Conservation (phyloP, 2,797 vertebrate species). For the Cuculus canorus region DNA sequence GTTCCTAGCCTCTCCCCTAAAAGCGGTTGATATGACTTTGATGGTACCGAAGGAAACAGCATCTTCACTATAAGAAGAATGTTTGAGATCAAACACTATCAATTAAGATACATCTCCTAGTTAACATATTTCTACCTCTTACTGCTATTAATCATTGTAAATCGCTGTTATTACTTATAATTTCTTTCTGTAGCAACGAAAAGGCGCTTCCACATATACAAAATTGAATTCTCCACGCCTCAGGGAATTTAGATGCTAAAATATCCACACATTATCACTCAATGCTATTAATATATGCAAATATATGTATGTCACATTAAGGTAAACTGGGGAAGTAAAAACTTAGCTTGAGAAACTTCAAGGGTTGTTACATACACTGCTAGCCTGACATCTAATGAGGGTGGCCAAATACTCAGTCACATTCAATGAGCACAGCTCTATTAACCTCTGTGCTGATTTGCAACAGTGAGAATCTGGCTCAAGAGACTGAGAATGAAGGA, state of each 20-base stretch:
- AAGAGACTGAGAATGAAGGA: neutral
- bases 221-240: conserved; percentile 20
- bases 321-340: conserved; percentile 39
- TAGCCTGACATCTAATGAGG: neutral
- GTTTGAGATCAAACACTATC: neutral
- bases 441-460: neutral
- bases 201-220: neutral
- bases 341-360: conserved; percentile 27
- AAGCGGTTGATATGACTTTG: neutral
- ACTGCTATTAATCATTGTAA: conserved; percentile 27
- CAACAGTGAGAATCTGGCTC: neutral
- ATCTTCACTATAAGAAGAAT: neutral
- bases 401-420: neutral
- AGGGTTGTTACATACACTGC: neutral
- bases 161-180: conserved; percentile 16
- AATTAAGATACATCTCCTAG: neutral
- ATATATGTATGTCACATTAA: conserved; percentile 1
- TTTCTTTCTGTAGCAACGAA: conserved; percentile 15
- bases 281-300: conserved; percentile 33
- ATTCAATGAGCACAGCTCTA: neutral
- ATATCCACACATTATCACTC: neutral
- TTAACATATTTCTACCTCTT: conserved; percentile 12
- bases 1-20: neutral
- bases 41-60: neutral
- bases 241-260: conserved; percentile 25